Base-by-base conservation (phyloP, 2,113 vertebrate species). In the Taxidea taxus region DNA sequence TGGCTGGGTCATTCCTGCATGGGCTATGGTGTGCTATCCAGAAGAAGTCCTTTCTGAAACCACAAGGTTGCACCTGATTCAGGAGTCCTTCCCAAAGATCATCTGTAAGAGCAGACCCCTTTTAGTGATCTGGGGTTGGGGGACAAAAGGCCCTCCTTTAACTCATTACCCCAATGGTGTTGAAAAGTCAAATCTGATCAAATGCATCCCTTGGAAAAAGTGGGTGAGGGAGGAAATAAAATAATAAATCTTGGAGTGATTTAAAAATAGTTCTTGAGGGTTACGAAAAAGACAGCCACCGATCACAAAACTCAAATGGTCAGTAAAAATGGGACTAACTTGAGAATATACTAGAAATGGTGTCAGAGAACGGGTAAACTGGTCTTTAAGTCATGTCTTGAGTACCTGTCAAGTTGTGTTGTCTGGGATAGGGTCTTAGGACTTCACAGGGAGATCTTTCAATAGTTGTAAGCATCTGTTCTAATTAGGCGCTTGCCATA, bases 141-240 rank as follows among this genome's bases (percentile, higher is more conserved):
- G 16, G 12, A 37, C 20, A 39, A 68, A 81, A 58, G 15, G n/a
- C 39, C 31, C 3, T 91, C 16, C 23, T 74, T 27, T 62, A 64
- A 56, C 10, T 34, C n/a, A 77, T 62, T 56, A 23, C 14, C 37
- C 80, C 34, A 31, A 64, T 64, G 39, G 37, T 12, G 9, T 13
- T 97, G 60, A 66, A 66, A 95, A 96, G 39, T n/a, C 60, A 78
- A 92, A 51, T 93, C 7, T 42, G 37, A 66, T 58, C 75, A 94
- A 64, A 42, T 83, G 23, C 5, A 39, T 62, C 42, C 27, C 31
- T 70, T 1, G 44, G 70, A 78, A 77, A 90, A 64, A 15, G 14
- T 54, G 23, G 39, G 21, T 27, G 37, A 29, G 10, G 1, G 31
- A 90, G 37, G 23, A 74, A 80, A 64, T 54, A 39, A 66, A 84